These are phyloP conservation scores for Lithosia quadra DNA, from an alignment of 2,888 invertebrate genomes.

Conservation along the genomic window DNA sequence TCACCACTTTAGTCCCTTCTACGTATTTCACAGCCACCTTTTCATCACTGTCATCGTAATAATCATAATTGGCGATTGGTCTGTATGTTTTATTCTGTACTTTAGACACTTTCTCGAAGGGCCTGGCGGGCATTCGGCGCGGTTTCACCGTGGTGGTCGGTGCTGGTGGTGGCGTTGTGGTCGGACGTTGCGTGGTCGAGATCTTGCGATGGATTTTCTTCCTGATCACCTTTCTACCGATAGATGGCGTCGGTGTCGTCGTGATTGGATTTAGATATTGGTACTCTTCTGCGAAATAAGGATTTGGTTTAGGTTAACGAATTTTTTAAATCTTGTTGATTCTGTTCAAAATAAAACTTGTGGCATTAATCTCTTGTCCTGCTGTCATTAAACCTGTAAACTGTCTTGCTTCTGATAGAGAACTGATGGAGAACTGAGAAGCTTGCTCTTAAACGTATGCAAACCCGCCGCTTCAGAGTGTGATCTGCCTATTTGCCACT, in stretches of 20 bases:
- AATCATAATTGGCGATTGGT: conserved; percentile 88
- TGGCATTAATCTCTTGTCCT: too few species aligned
- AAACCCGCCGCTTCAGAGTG: too few species aligned
- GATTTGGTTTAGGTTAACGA: not conserved
- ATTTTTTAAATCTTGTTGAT: not conserved
- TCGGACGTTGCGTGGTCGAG: conserved; percentile 69
- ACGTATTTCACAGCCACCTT: conserved; percentile 79
- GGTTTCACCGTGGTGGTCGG: conserved; percentile 39
- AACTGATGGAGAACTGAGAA: too few species aligned
- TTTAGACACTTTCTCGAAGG: conserved; percentile 68
- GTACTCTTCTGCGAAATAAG: conserved; percentile 70
- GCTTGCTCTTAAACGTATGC: too few species aligned
- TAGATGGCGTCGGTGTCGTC: conserved; percentile 52
- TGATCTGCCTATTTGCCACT: too few species aligned
- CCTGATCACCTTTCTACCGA: conserved; percentile 58
- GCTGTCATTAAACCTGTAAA: too few species aligned
- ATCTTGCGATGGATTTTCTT: conserved; percentile 74
- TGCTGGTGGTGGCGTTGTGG: conserved; percentile 34
- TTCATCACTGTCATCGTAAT: conserved; percentile 89
- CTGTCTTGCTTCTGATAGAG: too few species aligned
- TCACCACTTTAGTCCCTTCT: conserved; percentile 86
- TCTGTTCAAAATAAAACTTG: not conserved
- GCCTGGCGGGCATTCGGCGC: conserved; percentile 56
- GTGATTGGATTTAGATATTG: conserved; percentile 78
- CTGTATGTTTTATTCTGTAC: conserved; percentile 63